Conservation (phyloP, 2,888 invertebrate genomes). For the Drosophila austrosaltans region DNA sequence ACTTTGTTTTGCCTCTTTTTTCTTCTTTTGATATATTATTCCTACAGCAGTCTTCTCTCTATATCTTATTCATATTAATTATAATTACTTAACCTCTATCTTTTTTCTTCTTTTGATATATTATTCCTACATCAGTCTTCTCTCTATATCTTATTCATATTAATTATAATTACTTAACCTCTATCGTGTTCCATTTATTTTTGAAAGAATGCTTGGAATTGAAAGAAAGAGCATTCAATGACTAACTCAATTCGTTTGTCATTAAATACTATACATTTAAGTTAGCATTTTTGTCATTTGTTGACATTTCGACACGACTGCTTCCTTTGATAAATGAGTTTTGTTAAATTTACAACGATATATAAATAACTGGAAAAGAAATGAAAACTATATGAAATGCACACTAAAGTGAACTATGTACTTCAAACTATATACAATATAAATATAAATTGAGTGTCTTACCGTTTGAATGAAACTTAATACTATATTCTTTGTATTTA, state of each 20-base stretch:
- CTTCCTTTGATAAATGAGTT: conserved; percentile 31
- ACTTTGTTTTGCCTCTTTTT: neutral
- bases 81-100: neutral
- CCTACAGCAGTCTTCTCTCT: neutral
- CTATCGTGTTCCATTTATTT: neutral
- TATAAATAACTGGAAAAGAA: neutral
- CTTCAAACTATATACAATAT: conserved; percentile 37
- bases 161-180: neutral
- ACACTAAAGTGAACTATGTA: conserved; percentile 43
- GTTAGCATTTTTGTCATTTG: conserved; percentile 33
- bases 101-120: neutral
- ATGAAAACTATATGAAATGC: conserved; percentile 13
- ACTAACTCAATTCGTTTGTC: neutral
- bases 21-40: neutral
- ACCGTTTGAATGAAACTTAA: conserved; percentile 22
- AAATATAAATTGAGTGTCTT: conserved; percentile 56
- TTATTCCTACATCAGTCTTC: conserved; percentile 3
- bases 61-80: neutral
- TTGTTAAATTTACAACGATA: conserved; percentile 29
- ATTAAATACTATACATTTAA: conserved; percentile 33
- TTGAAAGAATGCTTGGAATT: neutral
- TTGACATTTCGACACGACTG: conserved; percentile 25
- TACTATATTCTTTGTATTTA: neutral
- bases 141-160: neutral
- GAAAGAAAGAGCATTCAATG: neutral